phyloP scores from a whole-genome alignment of 1,140 invertebrate species.

The Drosophila asahinai region DNA sequence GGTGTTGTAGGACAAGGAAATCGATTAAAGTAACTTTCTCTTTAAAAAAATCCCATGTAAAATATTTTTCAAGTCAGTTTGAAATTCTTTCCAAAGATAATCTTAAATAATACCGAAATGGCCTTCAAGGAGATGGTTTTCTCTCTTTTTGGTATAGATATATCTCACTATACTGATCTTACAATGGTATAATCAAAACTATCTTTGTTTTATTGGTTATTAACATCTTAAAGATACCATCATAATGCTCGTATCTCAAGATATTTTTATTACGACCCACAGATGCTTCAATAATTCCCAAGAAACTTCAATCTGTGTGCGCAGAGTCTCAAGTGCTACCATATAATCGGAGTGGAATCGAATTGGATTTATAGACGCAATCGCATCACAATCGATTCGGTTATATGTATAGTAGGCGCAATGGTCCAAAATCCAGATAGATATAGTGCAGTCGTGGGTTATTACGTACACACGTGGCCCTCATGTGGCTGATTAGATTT shows the following conservation, averaged over 20 bases:
- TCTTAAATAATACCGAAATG: not conserved
- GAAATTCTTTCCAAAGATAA: not conserved
- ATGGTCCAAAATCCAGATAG: slow-evolving; percentile 40
- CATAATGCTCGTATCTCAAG: too few relatives aligned
- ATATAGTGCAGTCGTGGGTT: slow-evolving; percentile 10
- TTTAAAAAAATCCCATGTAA: not conserved
- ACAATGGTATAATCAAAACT: too few relatives aligned
- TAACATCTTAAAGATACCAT: not conserved
- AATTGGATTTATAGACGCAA: slow-evolving; percentile 7
- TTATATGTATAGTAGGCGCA: not conserved
- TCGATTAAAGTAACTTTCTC: too few relatives aligned
- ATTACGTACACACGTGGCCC: slow-evolving; percentile 46
- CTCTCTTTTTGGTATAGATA: too few relatives aligned
- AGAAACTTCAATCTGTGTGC: not conserved
- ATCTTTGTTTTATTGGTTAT: too few relatives aligned
- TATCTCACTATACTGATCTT: too few relatives aligned
- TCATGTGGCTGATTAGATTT: slow-evolving; percentile 34
- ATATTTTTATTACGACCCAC: too few relatives aligned
- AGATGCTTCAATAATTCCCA: too few relatives aligned
- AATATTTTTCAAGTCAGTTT: not conserved
- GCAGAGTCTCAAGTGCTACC: not conserved
- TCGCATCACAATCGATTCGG: slow-evolving; percentile 6
- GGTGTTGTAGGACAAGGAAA: too few relatives aligned
- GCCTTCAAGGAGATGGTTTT: not conserved
- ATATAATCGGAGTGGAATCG: slow-evolving; percentile 22